A percentile compares a stretch with the other conserved stretches of the same genome.
These are phyloP conservation scores for Pipra filicauda DNA, from an alignment of 2,113 vertebrate genomes.

Conservation along the genomic window DNA sequence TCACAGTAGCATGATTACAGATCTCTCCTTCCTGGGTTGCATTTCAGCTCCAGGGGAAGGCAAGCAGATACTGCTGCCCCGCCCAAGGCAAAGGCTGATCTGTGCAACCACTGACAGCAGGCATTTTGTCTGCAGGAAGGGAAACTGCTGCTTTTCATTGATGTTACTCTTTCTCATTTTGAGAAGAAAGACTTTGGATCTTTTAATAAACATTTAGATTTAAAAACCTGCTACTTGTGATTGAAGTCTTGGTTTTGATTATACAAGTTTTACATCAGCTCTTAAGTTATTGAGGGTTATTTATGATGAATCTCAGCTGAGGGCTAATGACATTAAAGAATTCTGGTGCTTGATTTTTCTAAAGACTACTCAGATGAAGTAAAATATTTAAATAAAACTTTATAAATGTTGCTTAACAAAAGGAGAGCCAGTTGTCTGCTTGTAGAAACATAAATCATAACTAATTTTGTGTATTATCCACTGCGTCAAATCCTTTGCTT, in stretches of 20 bases:
- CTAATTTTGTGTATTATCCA: background rate
- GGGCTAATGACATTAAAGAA: background rate
- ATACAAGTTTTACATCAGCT: background rate
- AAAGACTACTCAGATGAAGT: background rate
- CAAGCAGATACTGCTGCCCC: background rate
- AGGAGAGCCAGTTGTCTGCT: background rate
- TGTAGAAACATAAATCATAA: background rate
- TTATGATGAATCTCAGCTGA: background rate
- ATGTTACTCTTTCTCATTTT: background rate
- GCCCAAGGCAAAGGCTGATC: background rate
- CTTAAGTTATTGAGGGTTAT: background rate
- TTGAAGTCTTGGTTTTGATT: background rate
- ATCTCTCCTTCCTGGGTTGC: background rate
- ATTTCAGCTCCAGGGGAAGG: background rate
- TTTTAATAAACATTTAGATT: background rate
- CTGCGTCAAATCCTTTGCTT: background rate
- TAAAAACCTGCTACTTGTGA: background rate
- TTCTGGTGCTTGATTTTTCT: background rate
- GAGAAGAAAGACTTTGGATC: background rate
- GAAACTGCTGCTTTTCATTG: background rate
- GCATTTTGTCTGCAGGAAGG: background rate
- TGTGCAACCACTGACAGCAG: background rate
- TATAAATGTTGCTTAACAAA: background rate
- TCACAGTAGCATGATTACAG: background rate
- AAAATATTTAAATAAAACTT: background rate